phyloP scores from a whole-genome alignment of 2,797 vertebrate species.

The Champsocephalus esox region DNA sequence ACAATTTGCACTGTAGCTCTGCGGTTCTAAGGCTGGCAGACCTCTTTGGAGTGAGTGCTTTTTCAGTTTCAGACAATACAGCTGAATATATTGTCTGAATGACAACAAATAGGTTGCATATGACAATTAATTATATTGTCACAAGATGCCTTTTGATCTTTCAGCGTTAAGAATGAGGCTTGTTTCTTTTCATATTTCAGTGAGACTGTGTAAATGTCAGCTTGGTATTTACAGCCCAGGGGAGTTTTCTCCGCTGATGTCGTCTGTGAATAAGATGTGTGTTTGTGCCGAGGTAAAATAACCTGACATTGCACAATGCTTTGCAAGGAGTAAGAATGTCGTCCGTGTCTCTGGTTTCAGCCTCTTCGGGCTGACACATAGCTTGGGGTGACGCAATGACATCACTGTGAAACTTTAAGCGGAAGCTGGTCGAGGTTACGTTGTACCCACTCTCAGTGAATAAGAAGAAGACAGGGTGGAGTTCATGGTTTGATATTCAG shows the following conservation, averaged over 20 bases:
- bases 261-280: conserved; percentile 57
- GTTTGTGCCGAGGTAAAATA: conserved; percentile 48
- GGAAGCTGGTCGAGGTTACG: conserved; percentile 32
- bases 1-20: conserved; percentile 5
- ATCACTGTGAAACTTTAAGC: conserved; percentile 56
- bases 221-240: conserved; percentile 79
- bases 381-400: conserved; percentile 34
- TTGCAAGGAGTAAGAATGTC: conserved; percentile 32
- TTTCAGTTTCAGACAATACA: conserved; percentile 32
- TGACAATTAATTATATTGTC: conserved; percentile 75
- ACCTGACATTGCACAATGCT: conserved; percentile 37
- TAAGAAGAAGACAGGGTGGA: conserved; percentile 35
- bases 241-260: conserved; percentile 58
- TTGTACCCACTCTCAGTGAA: conserved; percentile 27
- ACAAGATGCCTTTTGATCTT: conserved; percentile 62
- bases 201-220: conserved; percentile 80
- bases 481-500: conserved; percentile 70
- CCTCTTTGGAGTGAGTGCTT: conserved; percentile 12
- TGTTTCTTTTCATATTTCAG: conserved; percentile 60
- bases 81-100: neutral
- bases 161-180: conserved; percentile 47
- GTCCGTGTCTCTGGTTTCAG: conserved; percentile 56
- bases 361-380: conserved; percentile 49
- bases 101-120: conserved; percentile 20
- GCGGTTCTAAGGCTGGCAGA: conserved; percentile 19